Conservation (phyloP, 2,797 vertebrate genomes). For the Choloepus didactylus region DNA sequence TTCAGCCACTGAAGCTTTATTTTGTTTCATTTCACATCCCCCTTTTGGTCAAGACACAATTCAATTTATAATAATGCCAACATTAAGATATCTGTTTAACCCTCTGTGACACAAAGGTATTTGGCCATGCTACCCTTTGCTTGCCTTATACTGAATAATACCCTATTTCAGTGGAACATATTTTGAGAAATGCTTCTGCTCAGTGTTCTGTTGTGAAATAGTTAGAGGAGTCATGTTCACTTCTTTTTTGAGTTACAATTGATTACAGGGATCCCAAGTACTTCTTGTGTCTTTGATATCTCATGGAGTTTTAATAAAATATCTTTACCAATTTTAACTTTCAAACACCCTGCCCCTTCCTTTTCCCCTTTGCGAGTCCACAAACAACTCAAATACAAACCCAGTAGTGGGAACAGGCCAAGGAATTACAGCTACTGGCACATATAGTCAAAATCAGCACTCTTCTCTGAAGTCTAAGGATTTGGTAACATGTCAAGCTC, state of each 20-base stretch:
- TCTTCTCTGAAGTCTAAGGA: not conserved
- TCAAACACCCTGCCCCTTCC: not conserved
- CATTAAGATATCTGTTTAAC: not conserved
- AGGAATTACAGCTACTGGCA: not conserved
- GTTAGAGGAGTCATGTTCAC: not conserved
- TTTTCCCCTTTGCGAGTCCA: not conserved
- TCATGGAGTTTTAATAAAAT: conserved; percentile 49
- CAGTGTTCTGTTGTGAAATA: not conserved
- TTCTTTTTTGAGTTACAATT: not conserved
- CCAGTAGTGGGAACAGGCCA: not conserved
- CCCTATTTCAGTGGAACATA: not conserved
- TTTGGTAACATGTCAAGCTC: not conserved
- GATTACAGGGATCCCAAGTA: not conserved
- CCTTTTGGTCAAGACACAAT: no score
- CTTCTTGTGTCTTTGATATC: not conserved
- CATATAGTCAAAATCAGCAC: not conserved
- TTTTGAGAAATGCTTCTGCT: not conserved
- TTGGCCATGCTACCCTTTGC: not conserved
- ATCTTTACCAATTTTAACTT: conserved; percentile 39
- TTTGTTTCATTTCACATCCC: no score
- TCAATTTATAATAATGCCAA: not conserved
- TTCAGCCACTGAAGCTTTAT: no score
- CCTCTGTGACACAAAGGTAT: not conserved
- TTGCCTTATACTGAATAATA: not conserved
- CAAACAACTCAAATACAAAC: conserved; percentile 29